Conservation (phyloP, 2,113 vertebrate species). For the Prionailurus viverrinus region DNA sequence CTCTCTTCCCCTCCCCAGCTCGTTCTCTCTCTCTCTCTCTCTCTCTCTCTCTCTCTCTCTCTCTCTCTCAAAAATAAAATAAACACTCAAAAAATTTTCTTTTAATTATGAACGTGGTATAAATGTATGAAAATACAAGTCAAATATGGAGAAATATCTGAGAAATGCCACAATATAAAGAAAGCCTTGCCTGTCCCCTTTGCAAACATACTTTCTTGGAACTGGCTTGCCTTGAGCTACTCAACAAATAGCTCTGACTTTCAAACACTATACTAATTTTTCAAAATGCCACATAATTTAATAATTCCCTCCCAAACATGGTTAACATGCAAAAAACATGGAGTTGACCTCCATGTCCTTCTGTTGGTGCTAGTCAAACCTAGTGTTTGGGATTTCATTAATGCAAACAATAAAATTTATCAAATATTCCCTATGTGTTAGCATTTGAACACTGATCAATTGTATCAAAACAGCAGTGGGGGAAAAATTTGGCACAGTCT, state of each 20-base stretch:
- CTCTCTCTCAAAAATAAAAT: too few relatives aligned
- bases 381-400: background rate
- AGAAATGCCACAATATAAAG: background rate
- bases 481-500: background rate
- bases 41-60: too few relatives aligned
- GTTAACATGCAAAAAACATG: background rate
- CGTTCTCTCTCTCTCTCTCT: too few relatives aligned
- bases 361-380: background rate
- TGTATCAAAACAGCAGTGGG: background rate
- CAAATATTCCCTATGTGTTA: background rate
- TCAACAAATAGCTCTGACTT: background rate
- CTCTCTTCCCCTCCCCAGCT: too few relatives aligned
- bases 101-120: background rate
- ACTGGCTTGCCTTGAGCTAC: background rate
- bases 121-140: conserved; percentile 7
- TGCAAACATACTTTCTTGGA: background rate
- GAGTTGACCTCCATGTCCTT: background rate
- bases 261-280: background rate
- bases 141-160: background rate
- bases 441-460: background rate
- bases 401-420: background rate
- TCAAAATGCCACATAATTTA: background rate
- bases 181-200: background rate
- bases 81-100: too few relatives aligned
- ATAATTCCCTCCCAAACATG: background rate